Evolutionary conservation across 2,888 invertebrate genomes (phyloP).

Genomic region (Leucania comma): DNA sequence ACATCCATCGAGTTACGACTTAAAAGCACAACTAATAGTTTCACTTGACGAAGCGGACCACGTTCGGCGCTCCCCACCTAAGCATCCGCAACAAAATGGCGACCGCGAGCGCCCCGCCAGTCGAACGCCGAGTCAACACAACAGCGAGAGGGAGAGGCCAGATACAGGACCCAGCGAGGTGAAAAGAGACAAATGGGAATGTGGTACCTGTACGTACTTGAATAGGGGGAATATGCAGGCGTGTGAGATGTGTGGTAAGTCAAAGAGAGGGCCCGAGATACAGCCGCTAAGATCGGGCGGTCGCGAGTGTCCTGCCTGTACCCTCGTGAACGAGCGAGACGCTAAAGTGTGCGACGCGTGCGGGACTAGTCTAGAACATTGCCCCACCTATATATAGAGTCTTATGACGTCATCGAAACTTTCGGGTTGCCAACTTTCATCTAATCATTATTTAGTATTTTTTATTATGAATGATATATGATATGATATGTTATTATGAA

Average conservation of each 20-base stretch:
- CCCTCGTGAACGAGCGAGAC: slow-evolving; percentile 93
- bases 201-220: slow-evolving; percentile 93
- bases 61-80: slow-evolving; percentile 72
- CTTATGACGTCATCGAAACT: slow-evolving; percentile 62
- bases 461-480: slow-evolving; percentile 38
- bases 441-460: slow-evolving; percentile 72
- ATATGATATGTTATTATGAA: slow-evolving; percentile 56
- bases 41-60: slow-evolving; percentile 84
- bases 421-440: slow-evolving; percentile 72
- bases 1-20: slow-evolving; percentile 77
- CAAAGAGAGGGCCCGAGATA: slow-evolving; percentile 90
- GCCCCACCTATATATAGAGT: slow-evolving; percentile 93
- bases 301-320: slow-evolving; percentile 94
- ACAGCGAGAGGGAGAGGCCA: slow-evolving; percentile 59
- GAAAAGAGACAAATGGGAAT: slow-evolving; percentile 91
- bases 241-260: slow-evolving; percentile 95
- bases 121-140: slow-evolving; percentile 56
- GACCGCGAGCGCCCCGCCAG: slow-evolving; percentile 70
- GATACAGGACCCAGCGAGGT: slow-evolving; percentile 53
- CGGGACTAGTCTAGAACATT: slow-evolving; percentile 92
- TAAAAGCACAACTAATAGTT: slow-evolving; percentile 86
- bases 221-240: slow-evolving; percentile 90
- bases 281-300: slow-evolving; percentile 93
- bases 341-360: slow-evolving; percentile 93
- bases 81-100: slow-evolving; percentile 69